These are phyloP conservation scores for Apocheima hispidaria DNA, from an alignment of 2,888 invertebrate species.

Conservation along the genomic window DNA sequence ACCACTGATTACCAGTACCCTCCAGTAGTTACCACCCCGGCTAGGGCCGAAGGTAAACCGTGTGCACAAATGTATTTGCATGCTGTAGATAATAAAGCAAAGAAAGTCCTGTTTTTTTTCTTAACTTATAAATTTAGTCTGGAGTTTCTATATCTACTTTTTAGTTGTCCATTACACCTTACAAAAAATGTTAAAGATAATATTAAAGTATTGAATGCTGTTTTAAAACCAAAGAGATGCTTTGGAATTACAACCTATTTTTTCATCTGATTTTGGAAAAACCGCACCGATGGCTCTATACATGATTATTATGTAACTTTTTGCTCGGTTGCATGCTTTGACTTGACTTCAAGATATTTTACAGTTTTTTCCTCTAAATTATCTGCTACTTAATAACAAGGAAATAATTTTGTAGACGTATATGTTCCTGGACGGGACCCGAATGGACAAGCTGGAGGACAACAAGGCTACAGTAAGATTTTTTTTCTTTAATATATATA, in stretches of 20 bases:
- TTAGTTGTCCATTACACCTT: too few species aligned
- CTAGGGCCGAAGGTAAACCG: conserved; percentile 13
- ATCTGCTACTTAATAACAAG: neutral
- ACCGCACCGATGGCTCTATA: too few species aligned
- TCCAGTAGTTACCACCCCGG: conserved; percentile 16
- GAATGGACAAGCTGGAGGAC: neutral
- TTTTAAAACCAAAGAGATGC: too few species aligned
- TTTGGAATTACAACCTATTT: too few species aligned
- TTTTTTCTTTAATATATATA: neutral
- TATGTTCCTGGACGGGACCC: conserved; percentile 19
- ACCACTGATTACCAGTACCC: conserved; percentile 21
- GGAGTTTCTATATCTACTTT: too few species aligned
- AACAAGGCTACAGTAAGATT: neutral
- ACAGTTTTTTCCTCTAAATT: neutral
- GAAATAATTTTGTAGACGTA: conserved; percentile 8
- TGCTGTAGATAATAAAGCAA: neutral
- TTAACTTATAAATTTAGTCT: neutral
- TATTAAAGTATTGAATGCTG: too few species aligned
- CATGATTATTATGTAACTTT: neutral
- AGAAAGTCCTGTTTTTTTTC: neutral
- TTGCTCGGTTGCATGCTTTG: neutral
- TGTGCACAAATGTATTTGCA: neutral
- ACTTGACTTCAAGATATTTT: neutral
- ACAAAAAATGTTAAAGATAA: neutral
- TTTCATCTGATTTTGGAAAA: too few species aligned